Evolutionary conservation across 2,113 vertebrate species (phyloP).

Genomic region (Thinocorus orbignyianus): DNA sequence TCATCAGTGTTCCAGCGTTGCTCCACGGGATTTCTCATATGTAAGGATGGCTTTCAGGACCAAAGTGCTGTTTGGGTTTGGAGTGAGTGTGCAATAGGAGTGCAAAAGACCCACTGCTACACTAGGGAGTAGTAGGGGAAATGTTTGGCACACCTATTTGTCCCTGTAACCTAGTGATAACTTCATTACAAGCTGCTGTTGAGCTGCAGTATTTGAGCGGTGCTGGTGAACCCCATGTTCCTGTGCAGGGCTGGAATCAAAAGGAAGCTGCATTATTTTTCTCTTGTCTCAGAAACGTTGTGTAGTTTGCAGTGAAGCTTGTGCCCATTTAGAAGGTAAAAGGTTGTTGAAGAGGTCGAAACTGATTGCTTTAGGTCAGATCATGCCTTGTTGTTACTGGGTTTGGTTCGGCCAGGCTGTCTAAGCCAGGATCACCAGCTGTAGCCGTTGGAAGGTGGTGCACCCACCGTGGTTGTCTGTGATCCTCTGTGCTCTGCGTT

Average conservation of each 20-base stretch:
- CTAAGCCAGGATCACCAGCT: neutral
- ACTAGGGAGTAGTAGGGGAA: neutral
- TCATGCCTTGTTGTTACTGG: accelerated
- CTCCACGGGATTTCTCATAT: neutral
- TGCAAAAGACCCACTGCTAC: neutral
- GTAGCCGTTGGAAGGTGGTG: neutral
- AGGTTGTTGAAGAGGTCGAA: neutral
- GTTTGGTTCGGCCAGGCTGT: neutral
- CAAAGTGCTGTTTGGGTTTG: neutral
- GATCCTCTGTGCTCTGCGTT: neutral
- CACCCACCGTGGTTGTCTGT: accelerated
- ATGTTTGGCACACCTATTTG: neutral
- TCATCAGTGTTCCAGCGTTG: neutral
- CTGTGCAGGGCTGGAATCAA: neutral
- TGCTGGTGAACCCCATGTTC: neutral
- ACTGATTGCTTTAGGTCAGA: neutral
- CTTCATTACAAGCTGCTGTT: neutral
- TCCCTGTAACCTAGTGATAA: neutral
- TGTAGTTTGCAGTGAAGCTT: neutral
- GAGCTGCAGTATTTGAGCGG: neutral
- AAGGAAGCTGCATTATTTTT: neutral
- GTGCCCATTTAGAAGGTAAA: neutral
- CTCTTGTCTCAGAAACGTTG: accelerated
- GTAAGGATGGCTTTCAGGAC: neutral
- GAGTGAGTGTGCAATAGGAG: neutral